Conservation (phyloP, 1,140 invertebrate species). For the Lepidotrigona ventralis region DNA sequence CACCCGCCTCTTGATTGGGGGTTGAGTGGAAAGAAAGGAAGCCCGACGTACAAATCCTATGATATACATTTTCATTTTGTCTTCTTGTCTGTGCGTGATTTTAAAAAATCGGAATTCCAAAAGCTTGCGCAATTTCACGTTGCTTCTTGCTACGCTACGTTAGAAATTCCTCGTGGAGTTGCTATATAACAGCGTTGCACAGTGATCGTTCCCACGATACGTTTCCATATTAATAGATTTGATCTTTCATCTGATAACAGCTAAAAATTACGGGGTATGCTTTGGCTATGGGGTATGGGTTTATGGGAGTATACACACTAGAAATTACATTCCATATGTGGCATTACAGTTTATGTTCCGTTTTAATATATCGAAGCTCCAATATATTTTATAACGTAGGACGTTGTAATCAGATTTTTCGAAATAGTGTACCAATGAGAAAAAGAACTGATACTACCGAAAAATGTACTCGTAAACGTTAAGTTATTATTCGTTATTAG, state of each 20-base stretch:
- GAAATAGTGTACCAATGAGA: background rate
- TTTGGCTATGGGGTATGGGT: background rate
- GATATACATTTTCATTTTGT: constrained; percentile 67
- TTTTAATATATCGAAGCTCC: background rate
- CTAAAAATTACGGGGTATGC: constrained; percentile 13
- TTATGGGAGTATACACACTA: background rate
- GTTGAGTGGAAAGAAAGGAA: constrained; percentile 51
- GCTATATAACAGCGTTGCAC: background rate
- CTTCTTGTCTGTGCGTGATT: constrained; percentile 44
- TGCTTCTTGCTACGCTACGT: background rate
- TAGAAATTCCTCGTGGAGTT: constrained; percentile 9
- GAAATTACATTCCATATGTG: background rate
- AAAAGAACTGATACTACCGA: background rate
- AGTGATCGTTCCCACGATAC: constrained; percentile 20
- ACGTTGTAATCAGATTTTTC: background rate
- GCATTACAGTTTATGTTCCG: background rate
- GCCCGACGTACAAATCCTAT: constrained; percentile 58
- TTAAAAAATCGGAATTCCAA: constrained; percentile 3
- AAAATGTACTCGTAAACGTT: background rate
- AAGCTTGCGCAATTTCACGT: background rate
- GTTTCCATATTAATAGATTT: constrained; percentile 24
- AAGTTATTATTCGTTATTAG: background rate
- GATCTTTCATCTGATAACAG: constrained; percentile 6
- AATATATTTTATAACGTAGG: background rate
- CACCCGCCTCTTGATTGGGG: constrained; percentile 59